Conservation (phyloP, 2,797 vertebrate genomes). For the Telmatherina bonti region DNA sequence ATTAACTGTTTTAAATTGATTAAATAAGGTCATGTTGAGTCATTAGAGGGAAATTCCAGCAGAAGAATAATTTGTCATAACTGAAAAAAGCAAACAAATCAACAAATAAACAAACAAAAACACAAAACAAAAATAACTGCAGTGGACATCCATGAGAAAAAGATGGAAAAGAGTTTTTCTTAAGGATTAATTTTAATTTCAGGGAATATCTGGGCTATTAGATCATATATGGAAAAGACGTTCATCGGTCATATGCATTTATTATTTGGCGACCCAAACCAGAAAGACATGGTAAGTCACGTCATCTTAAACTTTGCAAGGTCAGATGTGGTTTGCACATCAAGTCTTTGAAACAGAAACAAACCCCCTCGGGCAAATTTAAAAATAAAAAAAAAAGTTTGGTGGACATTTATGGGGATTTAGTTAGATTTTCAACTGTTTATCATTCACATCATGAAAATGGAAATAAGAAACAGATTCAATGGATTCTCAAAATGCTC, state of each 20-base stretch:
- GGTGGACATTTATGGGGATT: too few relatives aligned
- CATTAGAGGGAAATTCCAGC: too few relatives aligned
- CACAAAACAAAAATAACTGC: background rate
- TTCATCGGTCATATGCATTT: background rate
- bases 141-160: background rate
- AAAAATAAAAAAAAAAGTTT: too few relatives aligned
- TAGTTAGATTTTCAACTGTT: background rate
- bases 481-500: background rate
- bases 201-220: background rate
- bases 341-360: background rate
- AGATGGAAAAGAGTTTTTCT: background rate
- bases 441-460: background rate
- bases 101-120: background rate
- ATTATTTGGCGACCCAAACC: background rate
- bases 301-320: too few relatives aligned
- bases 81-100: too few relatives aligned
- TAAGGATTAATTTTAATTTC: background rate
- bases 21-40: background rate
- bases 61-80: background rate
- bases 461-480: background rate
- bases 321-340: background rate
- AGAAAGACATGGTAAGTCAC: background rate
- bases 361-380: background rate
- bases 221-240: background rate
- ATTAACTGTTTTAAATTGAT: background rate